Evolutionary conservation across 2,113 vertebrate genomes (phyloP), one percentile per base, ranked within the genome.

Genomic region (Ondatra zibethicus): DNA sequence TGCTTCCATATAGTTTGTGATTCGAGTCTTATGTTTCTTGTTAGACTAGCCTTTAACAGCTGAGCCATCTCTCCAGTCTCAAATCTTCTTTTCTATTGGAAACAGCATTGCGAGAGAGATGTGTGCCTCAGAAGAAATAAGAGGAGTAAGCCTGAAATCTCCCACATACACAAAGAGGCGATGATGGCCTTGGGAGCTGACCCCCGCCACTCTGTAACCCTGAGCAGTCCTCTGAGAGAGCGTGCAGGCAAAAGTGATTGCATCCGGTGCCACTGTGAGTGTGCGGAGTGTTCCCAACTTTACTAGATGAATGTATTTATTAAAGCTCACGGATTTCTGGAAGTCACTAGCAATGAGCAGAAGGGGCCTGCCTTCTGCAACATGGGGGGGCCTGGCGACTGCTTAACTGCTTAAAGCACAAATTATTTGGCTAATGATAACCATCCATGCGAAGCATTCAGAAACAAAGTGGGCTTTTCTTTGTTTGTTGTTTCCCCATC

Each of bases 361-460:
- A 93, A 73, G 93, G 73, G 72, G 0, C 7, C 11, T 77, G 31
- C 11, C 58, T 66, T 78, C 94, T 94, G 55, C 61, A 76, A 45
- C 55, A 82, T 50, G 10, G 85, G 93, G 10, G 85, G 93, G 84
- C n/a, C 33, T 47, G 87, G 82, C 45, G 66, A 58, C 73, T 88
- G 45, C 89, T 66, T 52, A 52, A 97, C 52, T 50, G 33, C 42
- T 80, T 76, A 36, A 58, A 88, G 91, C 10, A 33, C 52, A 97
- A 91, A 96, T 14, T 75, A 84, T 19, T 70, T 73, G 65, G n/a
- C 89, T 80, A 92, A 97, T 97, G 97, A 75, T 27, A 87, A 36
- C 12, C 90, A 47, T 55, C 89, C 92, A 55, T 42, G 92, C 68
- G 94, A 61, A 82, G 42, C 61, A 23, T 90, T 91, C 92, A 88